Conservation (phyloP, 2,113 vertebrate species). For the Mugil cephalus region DNA sequence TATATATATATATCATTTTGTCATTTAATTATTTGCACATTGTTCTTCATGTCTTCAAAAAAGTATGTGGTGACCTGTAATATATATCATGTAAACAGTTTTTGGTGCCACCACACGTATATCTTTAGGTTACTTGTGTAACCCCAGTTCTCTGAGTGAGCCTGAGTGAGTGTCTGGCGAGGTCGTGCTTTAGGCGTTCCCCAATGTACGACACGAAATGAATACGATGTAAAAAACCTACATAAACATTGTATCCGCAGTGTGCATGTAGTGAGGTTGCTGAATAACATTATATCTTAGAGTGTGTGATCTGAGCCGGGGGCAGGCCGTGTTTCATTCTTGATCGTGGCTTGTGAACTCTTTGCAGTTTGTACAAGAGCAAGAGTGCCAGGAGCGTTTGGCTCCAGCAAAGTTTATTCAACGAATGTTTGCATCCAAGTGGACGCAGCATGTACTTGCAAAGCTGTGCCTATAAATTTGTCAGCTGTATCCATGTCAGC, state of each 20-base stretch:
- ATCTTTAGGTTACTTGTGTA: too few species aligned
- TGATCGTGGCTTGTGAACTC: not conserved
- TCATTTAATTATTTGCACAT: too few species aligned
- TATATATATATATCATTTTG: too few species aligned
- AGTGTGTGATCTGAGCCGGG: not conserved
- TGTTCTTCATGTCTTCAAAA: too few species aligned
- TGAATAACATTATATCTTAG: not conserved
- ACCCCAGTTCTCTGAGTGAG: not conserved
- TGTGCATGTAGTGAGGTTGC: not conserved
- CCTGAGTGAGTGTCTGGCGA: too few species aligned
- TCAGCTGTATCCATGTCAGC: not conserved
- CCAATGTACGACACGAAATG: too few species aligned
- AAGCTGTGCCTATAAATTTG: not conserved
- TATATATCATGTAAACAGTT: too few species aligned
- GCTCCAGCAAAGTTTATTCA: not conserved
- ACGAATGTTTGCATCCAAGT: not conserved
- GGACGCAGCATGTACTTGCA: not conserved
- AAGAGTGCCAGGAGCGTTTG: slow-evolving; percentile 6
- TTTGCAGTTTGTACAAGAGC: not conserved
- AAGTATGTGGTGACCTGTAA: too few species aligned
- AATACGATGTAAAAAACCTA: too few species aligned
- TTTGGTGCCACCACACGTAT: too few species aligned
- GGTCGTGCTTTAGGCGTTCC: too few species aligned
- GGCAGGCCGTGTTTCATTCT: not conserved
- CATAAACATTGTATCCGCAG: too few species aligned